A percentile compares a stretch with the other conserved stretches of the same genome.
phyloP scores from a whole-genome alignment of 2,113 vertebrate species.

The Percina caprodes region DNA sequence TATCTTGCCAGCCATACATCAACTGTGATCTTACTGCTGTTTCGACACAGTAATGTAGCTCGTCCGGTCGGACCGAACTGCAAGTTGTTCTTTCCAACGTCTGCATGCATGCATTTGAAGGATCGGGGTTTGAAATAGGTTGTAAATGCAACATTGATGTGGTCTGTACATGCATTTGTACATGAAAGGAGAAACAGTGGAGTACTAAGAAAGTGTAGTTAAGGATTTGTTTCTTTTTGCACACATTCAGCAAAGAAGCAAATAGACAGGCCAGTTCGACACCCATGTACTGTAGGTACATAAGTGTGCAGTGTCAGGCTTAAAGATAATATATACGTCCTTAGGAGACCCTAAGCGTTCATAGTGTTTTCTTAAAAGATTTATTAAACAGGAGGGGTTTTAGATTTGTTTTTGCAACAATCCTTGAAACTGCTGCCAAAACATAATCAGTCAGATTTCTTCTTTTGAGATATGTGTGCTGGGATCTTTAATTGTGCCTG shows the following conservation, averaged over 20 bases:
- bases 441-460: background rate
- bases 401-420: background rate
- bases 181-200: background rate
- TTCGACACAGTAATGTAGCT: conserved; percentile 26
- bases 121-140: too few relatives aligned
- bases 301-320: background rate
- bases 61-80: conserved; percentile 20
- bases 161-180: background rate
- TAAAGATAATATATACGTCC: background rate
- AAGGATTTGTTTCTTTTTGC: background rate
- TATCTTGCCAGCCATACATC: background rate
- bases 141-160: background rate
- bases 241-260: background rate
- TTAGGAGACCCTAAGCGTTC: background rate
- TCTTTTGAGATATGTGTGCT: too few relatives aligned
- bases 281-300: conserved; percentile 15
- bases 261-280: background rate
- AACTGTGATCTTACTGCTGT: background rate
- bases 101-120: background rate
- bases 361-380: background rate
- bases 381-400: background rate
- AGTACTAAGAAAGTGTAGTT: too few relatives aligned
- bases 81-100: background rate
- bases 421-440: background rate
- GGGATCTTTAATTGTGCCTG: background rate